phyloP scores from a whole-genome alignment of 2,797 vertebrate genomes.

The Molothrus aeneus region DNA sequence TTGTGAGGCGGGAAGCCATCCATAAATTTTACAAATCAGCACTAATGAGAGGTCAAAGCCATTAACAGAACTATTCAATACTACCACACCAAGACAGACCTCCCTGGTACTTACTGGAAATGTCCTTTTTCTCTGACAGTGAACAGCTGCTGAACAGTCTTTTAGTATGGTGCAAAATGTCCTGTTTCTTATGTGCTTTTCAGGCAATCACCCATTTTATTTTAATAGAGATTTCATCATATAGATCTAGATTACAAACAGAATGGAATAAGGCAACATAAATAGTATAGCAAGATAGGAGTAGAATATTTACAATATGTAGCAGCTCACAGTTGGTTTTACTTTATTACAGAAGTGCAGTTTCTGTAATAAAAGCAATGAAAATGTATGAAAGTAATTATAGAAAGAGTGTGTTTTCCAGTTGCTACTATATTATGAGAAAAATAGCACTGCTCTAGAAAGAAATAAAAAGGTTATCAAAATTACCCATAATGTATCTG shows the following conservation, averaged over 20 bases:
- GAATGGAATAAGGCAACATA: neutral
- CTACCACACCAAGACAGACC: neutral
- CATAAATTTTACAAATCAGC: conserved; percentile 14
- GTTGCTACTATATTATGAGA: neutral
- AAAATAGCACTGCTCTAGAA: neutral
- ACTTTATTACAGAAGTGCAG: neutral
- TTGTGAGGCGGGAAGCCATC: neutral
- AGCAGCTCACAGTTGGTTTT: neutral
- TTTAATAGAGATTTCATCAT: neutral
- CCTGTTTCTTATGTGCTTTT: neutral
- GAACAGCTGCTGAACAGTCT: neutral
- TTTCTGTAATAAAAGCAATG: neutral
- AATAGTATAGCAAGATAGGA: neutral
- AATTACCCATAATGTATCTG: neutral
- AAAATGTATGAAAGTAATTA: neutral
- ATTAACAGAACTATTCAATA: conserved; percentile 2
- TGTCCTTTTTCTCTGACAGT: neutral
- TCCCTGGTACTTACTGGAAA: conserved; percentile 8
- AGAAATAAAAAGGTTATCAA: neutral
- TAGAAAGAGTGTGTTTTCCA: neutral
- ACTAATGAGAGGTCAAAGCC: conserved; percentile 19
- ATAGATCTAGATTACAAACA: neutral
- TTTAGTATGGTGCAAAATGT: neutral
- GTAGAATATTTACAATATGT: neutral
- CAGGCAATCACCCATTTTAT: neutral